Base-by-base conservation (phyloP, 1,140 invertebrate species). In the Eupeodes corollae region DNA sequence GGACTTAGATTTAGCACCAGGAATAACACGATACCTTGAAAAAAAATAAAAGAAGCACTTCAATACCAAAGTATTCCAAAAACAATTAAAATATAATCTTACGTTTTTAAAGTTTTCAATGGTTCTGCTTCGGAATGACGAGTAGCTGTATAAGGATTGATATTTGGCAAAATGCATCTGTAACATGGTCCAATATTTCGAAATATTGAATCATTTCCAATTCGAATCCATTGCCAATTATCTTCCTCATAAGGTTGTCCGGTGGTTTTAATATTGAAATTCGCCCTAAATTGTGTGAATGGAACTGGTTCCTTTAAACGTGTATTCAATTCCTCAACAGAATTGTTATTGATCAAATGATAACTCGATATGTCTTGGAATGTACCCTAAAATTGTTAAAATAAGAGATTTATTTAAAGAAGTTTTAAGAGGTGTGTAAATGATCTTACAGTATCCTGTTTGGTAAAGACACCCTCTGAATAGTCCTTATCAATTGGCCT, bases 131-230 rank as follows among this genome's bases (percentile, higher is more conserved):
- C 64, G 0, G 58, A 44, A 56, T 69, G 52, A 51, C 73, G 72
- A 6, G 48, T 45, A 1, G 68, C 73, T 2, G 67, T 73, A 47
- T 75, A 71, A 9, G 74, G 73, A 69, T 77, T 56, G 3, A 79
- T 54, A 2, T 73, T 77, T 0, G 73, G 74, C 10, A 77, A 60
- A 12, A 74, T 66, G 52, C 75, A 78, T 50, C 65, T 55, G 19
- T n/a, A 48, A 50, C 31, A 67, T 5, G 52, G 57, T 43, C 61
- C 61, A 10, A 58, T 43, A 42, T 49, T 50, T 18, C 56, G 47
- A 21, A 67, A 56, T 3, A 55, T 44, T 15, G 33, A 37, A 38
- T 52, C 49, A 18, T 62, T 26, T 0, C 70, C 70, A 18, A 73
- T 72, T 30, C 56, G 59, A 6, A 73, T 38, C 58, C 67, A 73